Conservation (phyloP, 2,888 invertebrate genomes). For the Leptinotarsa rubiginosa region DNA sequence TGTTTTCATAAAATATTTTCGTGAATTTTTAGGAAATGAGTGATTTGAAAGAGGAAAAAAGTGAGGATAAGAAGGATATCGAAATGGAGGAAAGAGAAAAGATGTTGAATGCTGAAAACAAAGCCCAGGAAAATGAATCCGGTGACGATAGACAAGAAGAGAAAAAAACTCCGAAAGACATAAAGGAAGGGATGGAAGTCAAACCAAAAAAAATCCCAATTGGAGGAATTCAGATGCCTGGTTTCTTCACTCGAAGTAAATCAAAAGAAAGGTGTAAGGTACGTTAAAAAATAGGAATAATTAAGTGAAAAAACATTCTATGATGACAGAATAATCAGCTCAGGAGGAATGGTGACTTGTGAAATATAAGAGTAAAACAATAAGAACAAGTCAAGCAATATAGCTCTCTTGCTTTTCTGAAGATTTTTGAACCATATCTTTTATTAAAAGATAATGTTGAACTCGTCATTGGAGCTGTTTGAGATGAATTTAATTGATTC, state of each 20-base stretch:
- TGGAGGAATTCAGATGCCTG: constrained; percentile 89
- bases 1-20: constrained; percentile 11
- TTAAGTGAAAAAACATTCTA: background rate
- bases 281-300: constrained; percentile 38
- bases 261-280: constrained; percentile 82
- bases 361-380: too few species aligned
- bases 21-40: constrained; percentile 43
- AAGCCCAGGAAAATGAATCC: constrained; percentile 66
- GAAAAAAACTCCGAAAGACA: constrained; percentile 70
- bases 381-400: too few species aligned
- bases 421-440: too few species aligned
- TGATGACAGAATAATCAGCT: too few species aligned
- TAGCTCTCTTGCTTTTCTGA: too few species aligned
- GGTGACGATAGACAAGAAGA: constrained; percentile 65
- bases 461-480: too few species aligned
- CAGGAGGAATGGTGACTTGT: too few species aligned
- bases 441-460: too few species aligned
- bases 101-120: constrained; percentile 73
- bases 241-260: constrained; percentile 83
- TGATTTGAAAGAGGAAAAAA: constrained; percentile 60
- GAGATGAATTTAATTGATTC: too few species aligned
- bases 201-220: constrained; percentile 87
- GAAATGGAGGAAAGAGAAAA: constrained; percentile 75
- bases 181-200: constrained; percentile 79
- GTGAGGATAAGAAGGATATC: constrained; percentile 76